Evolutionary conservation across 2,888 invertebrate species (phyloP), one percentile per base, ranked within the genome.

Genomic region (Congeria kusceri): DNA sequence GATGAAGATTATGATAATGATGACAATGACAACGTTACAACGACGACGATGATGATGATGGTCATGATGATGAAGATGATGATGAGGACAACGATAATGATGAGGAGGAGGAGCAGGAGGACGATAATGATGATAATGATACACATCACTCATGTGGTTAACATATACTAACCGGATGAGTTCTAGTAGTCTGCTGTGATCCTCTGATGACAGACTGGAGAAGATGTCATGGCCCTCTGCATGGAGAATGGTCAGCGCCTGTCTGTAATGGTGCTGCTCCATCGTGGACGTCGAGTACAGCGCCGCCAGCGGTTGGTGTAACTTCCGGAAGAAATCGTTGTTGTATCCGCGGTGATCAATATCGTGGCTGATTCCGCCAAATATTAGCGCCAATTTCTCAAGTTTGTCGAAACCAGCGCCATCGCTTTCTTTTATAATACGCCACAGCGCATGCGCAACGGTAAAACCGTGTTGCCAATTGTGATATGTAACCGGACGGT

Each of bases 231-330:
- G 84, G n/a, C 86, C 88, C 15, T 87, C 84, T 28, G 87, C 80
- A 84, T 89, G 84, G 11, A 85, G 80, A 47, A 91, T 89, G 28
- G 85, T 85, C 27, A 91, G 76, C 9, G 89, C 87, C 72, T 87
- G 86, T 64, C 87, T 85, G 74, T 87, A 91, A 68, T 91, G 91
- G 72, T 91, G 91, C 58, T 88, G 86, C 72, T 91, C 91, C 91
- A 91, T 90, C 5, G 88, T 88, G 0, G 90, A 90, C 1, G 88
- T 87, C 7, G 86, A 80, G 76, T 91, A 91, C 23, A 91, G 80
- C 9, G 80, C 85, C 27, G 90, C 88, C 57, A 91, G 80, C 0
- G 91, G 90, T 44, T 84, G 86, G 25, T 89, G 74, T 39, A 86
- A 56, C 73, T 89, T 88, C 65, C 81, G 72, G 62, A 90, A 85